Evolutionary conservation across 2,113 vertebrate genomes (phyloP), one percentile per base, ranked within the genome.

Genomic region (Pachyramphus minor): DNA sequence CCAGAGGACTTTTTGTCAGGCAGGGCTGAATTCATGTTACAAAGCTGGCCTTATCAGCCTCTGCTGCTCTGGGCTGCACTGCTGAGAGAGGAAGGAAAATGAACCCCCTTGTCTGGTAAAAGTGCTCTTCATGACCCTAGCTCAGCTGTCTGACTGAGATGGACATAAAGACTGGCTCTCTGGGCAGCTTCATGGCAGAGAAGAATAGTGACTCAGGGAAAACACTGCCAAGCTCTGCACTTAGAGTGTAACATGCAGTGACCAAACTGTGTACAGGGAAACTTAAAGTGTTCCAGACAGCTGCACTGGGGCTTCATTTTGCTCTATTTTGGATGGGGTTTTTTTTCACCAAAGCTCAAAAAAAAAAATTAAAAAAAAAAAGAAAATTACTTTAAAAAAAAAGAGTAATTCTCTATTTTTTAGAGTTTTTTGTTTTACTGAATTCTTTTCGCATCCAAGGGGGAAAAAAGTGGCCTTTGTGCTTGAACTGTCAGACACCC

Each of bases 221-320:
- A 52, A 55, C 5, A 27, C 35, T 22, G 41, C 31, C 0, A 3
- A 49, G 41, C 52, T 89, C 63, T 68, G 41, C 22, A 2, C 18
- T 66, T 4, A 0, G 14, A 6, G 6, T 45, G 22, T 49, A 25
- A 53, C 14, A 7, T 0, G 2, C 33, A 47, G 30, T 1, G 2
- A n/a, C 24, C 47, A 60, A 55, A 44, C 2, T 1, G 8, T 6
- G 6, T 2, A 1, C 31, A 42, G 44, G 39, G 52, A 28, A 62
- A 49, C 19, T 15, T 17, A 18, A 35, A 63, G 49, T 5, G 0
- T 5, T 69, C 71, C 72, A 19, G 25, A 50, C 28, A 78, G 14
- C 42, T 33, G 31, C 56, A 5, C 28, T 14, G 37, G 16, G 15
- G 2, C 30, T 85, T 56, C 9, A 12, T 6, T 31, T 5, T 0